These are phyloP conservation scores for Lasiurus cinereus DNA, from an alignment of 2,113 vertebrate species.

Conservation along the genomic window DNA sequence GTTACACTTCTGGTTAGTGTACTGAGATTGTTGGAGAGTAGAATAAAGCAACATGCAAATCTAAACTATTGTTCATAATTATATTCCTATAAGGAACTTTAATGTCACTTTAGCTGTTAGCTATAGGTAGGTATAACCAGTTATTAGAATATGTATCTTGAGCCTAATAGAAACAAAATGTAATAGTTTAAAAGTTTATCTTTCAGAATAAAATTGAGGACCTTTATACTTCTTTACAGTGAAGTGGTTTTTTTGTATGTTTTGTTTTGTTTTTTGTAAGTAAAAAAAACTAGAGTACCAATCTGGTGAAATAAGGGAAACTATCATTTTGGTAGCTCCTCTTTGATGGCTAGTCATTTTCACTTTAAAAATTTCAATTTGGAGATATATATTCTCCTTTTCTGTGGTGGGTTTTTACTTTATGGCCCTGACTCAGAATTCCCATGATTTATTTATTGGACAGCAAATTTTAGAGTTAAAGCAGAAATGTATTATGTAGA, in stretches of 20 bases:
- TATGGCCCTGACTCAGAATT: neutral
- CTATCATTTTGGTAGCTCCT: constrained; percentile 10
- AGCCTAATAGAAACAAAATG: constrained; percentile 15
- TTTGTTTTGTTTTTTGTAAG: neutral
- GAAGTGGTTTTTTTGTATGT: neutral
- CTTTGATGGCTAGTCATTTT: neutral
- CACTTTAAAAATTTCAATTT: constrained; percentile 41
- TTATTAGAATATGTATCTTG: constrained; percentile 28
- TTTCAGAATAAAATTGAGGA: constrained; percentile 14
- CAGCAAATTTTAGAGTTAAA: neutral
- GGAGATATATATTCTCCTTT: neutral
- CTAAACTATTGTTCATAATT: constrained; percentile 40
- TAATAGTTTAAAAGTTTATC: neutral
- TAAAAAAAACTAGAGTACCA: neutral
- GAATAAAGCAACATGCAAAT: constrained; percentile 39
- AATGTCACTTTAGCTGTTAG: constrained; percentile 6
- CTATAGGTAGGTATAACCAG: neutral
- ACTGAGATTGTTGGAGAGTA: neutral
- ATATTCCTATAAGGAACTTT: neutral
- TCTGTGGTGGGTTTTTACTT: neutral
- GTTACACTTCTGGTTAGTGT: neutral
- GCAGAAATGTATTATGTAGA: neutral
- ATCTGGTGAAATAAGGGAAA: neutral
- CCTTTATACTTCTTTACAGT: neutral
- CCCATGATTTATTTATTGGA: neutral